Evolutionary conservation across 1,140 invertebrate genomes (phyloP), one percentile per base, ranked within the genome.

Genomic region (Neodiprion lecontei): DNA sequence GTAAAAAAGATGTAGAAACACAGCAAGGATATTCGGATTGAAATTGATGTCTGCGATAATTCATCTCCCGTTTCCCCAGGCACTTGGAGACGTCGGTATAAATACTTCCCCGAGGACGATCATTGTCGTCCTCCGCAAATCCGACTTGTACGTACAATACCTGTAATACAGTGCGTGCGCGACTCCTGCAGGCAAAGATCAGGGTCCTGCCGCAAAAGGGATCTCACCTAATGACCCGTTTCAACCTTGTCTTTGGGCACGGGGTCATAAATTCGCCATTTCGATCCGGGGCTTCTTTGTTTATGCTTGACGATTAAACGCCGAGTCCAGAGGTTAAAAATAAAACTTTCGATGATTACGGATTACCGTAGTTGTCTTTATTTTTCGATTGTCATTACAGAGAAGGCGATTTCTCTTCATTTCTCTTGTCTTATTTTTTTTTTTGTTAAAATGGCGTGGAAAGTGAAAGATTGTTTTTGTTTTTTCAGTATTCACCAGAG

Each of bases 181-280:
- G 28, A 40, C 28, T 40, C 28, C 28, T 17, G 3, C 11, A 61
- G 11, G 53, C n/a, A 61, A 61, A 61, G 53, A 61, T 61, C 53
- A 61, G 11, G 53, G 53, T 61, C 53, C 53, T 17, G 53, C 53
- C 53, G n/a, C n/a, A 61, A 61, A 61, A 61, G 53, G 53, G 53
- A 4, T 11, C 11, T 17, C 11, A 9, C 53, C n/a, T 61, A 4
- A 5, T 61, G 53, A 61, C 11, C n/a, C 53, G 11, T 12, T 8
- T 61, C n/a, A 9, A 61, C 53, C 53, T 17, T 61, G 53, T 61
- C n/a, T 61, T 61, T 61, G 53, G 53, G 53, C 53, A 61, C 53
- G 11, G n/a, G 53, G 53, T 17, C 53, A 9, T 61, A 5, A 61
- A 61, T 61, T 17, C 9, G 11, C 11, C 3, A 17, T 61, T 17